Evolutionary conservation across 2,888 invertebrate genomes (phyloP), one percentile per base, ranked within the genome.

Genomic region (Phortica okadai): DNA sequence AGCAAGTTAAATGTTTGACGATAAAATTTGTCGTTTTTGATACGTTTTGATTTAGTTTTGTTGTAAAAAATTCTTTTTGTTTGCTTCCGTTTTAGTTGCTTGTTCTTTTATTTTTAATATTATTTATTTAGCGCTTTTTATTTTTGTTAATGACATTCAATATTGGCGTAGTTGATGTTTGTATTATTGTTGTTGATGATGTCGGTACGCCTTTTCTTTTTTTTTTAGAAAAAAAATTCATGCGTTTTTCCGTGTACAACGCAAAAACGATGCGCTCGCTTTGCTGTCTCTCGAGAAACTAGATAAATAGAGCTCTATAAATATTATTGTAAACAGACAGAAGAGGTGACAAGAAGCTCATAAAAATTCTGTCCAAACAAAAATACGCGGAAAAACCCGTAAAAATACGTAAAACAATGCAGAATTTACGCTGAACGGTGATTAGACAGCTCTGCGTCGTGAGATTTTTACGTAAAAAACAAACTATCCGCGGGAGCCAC

Each of bases 241-340:
- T 56, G 41, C 73, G 73, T 72, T 72, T 72, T 64, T 64, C 21
- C 72, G 72, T 50, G 56, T 33, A 69, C 44, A 41, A 6, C 41
- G 41, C 50, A 11, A 58, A n/a, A n/a, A 14, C 69, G 44, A 21
- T 59, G 44, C 25, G 73, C 64, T 74, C 76, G 58, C 77, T 80
- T 77, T 75, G 77, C 77, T 77, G 77, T 75, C 74, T 74, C 75
- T 76, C 76, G 70, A 80, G 76, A 75, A 77, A 80, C 77, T 80
- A 14, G 75, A 77, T 45, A 10, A 45, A 8, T 6, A 45, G 45
- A 45, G 45, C 1, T 21, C 21, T 21, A 21, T 21, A 21, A 21
- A 21, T 21, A 21, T 21, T 21, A 21, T 21, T 21, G 21, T 21
- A 21, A 21, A 21, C 21, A 21, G 21, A 21, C 21, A 21, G 21